phyloP scores from a whole-genome alignment of 2,797 vertebrate genomes.

The Xiphorhynchus erythropygius region DNA sequence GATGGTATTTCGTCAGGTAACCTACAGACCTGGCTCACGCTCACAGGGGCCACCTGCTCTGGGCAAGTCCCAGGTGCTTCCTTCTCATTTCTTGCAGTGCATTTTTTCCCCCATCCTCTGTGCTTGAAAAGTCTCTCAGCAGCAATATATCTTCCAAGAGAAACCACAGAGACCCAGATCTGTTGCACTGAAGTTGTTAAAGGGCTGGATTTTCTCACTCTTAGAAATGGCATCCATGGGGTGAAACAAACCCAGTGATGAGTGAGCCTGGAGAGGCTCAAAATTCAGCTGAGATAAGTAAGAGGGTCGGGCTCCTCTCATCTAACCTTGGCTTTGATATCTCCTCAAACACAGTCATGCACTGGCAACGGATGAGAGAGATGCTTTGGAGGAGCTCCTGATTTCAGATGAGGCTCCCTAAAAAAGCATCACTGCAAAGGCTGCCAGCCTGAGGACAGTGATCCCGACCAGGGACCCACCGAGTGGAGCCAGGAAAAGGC shows the following conservation, averaged over 20 bases:
- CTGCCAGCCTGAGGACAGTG: not conserved
- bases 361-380: not conserved
- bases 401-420: not conserved
- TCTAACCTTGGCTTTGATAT: not conserved
- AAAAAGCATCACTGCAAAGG: not conserved
- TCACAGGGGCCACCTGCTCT: not conserved
- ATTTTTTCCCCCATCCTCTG: not conserved
- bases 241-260: not conserved
- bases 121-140: conserved; percentile 8
- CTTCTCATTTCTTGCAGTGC: not conserved
- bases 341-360: not conserved
- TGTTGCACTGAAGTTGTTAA: not conserved
- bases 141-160: not conserved
- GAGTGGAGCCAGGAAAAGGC: not conserved
- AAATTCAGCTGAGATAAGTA: not conserved
- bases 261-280: conserved; percentile 15
- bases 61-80: not conserved
- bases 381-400: not conserved
- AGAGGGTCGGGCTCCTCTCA: not conserved
- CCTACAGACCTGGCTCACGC: not conserved
- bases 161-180: not conserved
- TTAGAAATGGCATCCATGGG: not conserved
- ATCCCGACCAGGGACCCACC: not conserved
- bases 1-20: not conserved
- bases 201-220: conserved; percentile 20